phyloP scores from a whole-genome alignment of 2,888 invertebrate species.

The Stenodema calcarata region DNA sequence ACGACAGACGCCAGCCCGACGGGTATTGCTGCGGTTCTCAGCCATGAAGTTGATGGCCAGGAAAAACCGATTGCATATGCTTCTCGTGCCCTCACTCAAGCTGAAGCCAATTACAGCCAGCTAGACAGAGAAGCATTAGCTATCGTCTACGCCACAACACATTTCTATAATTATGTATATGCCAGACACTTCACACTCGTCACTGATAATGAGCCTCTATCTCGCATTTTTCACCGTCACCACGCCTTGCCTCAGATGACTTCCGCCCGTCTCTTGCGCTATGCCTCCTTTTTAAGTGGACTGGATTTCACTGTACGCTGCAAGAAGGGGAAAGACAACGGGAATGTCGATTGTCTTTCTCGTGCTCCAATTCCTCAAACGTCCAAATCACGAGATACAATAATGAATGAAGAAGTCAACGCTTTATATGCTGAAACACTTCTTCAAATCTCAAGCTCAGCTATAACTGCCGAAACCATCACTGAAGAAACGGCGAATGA shows the following conservation, averaged over 20 bases:
- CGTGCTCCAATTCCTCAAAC: constrained; percentile 37
- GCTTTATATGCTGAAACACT: constrained; percentile 4
- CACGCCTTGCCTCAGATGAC: constrained; percentile 45
- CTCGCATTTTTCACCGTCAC: constrained; percentile 45
- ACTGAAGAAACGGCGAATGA: constrained; percentile 40
- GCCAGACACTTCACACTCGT: constrained; percentile 43
- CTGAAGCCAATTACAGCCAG: constrained; percentile 52
- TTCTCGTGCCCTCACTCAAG: constrained; percentile 42
- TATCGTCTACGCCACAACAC: constrained; percentile 47
- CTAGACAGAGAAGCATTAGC: constrained; percentile 53
- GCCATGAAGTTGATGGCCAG: constrained; percentile 50
- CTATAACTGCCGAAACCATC: constrained; percentile 35
- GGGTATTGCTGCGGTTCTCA: constrained; percentile 51
- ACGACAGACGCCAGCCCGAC: constrained; percentile 53
- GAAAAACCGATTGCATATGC: constrained; percentile 51
- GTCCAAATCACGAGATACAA: not conserved
- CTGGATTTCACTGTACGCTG: constrained; percentile 37
- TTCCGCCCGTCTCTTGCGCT: constrained; percentile 46
- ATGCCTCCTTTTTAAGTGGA: constrained; percentile 46
- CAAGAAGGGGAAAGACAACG: constrained; percentile 51
- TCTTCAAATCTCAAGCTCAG: constrained; percentile 13
- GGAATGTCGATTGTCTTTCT: constrained; percentile 53
- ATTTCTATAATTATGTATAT: constrained; percentile 49
- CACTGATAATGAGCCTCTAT: constrained; percentile 49
- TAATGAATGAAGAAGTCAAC: constrained; percentile 27